These are phyloP conservation scores for Autographa gamma DNA, from an alignment of 2,888 invertebrate species.

Conservation along the genomic window DNA sequence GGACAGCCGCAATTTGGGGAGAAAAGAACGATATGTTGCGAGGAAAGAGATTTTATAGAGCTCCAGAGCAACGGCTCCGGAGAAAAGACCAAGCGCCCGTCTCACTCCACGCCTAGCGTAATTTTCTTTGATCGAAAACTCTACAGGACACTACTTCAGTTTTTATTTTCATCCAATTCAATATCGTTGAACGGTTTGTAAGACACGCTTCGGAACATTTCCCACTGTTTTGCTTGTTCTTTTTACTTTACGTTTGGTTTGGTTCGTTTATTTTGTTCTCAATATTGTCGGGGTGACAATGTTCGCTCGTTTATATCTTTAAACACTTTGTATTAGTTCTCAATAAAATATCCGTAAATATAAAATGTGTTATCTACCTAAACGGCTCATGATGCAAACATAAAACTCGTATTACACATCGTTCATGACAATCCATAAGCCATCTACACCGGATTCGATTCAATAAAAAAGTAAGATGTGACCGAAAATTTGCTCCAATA, in stretches of 20 bases:
- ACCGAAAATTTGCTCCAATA: conserved; percentile 82
- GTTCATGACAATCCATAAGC: conserved; percentile 75
- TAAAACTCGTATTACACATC: conserved; percentile 69
- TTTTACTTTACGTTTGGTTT: conserved; percentile 59
- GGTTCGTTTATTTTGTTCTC: conserved; percentile 44
- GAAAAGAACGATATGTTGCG: conserved; percentile 87
- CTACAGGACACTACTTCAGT: conserved; percentile 76
- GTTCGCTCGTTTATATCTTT: conserved; percentile 26
- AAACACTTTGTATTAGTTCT: not conserved
- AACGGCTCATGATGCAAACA: conserved; percentile 47
- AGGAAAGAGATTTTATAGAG: conserved; percentile 85
- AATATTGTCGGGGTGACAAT: conserved; percentile 57
- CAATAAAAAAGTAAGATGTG: conserved; percentile 81
- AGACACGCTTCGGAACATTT: conserved; percentile 66
- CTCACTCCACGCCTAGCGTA: conserved; percentile 76
- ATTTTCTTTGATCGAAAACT: conserved; percentile 87
- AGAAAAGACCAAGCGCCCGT: conserved; percentile 78
- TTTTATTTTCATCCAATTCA: conserved; percentile 85
- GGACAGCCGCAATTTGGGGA: conserved; percentile 87
- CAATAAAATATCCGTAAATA: not conserved
- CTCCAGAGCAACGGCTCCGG: conserved; percentile 70
- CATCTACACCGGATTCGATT: conserved; percentile 75
- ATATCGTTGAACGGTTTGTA: conserved; percentile 76
- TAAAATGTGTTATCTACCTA: not conserved
- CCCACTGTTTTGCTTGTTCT: conserved; percentile 46